Percentiles rank a stretch among this genome's conserved stretches.
These are phyloP conservation scores for Plebejus argus DNA, from an alignment of 2,888 invertebrate genomes.

Conservation along the genomic window DNA sequence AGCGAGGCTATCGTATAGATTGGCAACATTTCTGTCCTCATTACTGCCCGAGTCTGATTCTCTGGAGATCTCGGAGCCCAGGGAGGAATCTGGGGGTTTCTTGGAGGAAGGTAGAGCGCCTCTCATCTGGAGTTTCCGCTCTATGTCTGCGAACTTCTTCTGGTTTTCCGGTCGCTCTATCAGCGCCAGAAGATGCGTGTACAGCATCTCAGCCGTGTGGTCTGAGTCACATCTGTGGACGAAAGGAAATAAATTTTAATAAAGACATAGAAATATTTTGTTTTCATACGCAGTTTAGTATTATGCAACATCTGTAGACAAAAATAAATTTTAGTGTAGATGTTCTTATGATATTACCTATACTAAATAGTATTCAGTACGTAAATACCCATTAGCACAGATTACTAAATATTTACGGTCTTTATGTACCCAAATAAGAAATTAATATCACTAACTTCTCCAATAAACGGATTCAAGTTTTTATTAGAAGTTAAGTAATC, in stretches of 20 bases:
- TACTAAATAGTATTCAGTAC: too few relatives aligned
- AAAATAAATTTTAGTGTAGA: too few relatives aligned
- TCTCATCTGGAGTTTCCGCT: slow-evolving; percentile 78
- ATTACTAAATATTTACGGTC: not conserved
- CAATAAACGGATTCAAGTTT: not conserved
- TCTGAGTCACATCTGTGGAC: slow-evolving; percentile 89
- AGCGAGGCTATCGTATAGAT: slow-evolving; percentile 93
- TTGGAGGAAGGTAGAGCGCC: slow-evolving; percentile 81
- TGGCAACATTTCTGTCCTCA: slow-evolving; percentile 86
- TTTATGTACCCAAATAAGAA: not conserved
- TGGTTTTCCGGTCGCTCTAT: slow-evolving; percentile 92
- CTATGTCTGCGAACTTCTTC: slow-evolving; percentile 91
- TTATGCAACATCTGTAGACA: too few relatives aligned
- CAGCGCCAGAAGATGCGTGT: slow-evolving; percentile 90
- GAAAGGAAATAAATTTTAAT: not conserved
- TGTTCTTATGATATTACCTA: too few relatives aligned
- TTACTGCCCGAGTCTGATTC: slow-evolving; percentile 86
- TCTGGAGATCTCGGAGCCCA: slow-evolving; percentile 87
- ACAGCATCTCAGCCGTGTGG: slow-evolving; percentile 93
- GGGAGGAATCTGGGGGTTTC: slow-evolving; percentile 86
- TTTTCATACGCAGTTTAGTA: too few relatives aligned
- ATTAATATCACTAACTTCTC: not conserved
- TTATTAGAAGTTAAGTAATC: slow-evolving; percentile 13
- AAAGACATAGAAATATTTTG: too few relatives aligned
- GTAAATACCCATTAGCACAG: not conserved